Percentiles rank a stretch among this genome's conserved stretches.
Conservation (phyloP, 2,888 invertebrate genomes). For the Poecilus cupreus region DNA sequence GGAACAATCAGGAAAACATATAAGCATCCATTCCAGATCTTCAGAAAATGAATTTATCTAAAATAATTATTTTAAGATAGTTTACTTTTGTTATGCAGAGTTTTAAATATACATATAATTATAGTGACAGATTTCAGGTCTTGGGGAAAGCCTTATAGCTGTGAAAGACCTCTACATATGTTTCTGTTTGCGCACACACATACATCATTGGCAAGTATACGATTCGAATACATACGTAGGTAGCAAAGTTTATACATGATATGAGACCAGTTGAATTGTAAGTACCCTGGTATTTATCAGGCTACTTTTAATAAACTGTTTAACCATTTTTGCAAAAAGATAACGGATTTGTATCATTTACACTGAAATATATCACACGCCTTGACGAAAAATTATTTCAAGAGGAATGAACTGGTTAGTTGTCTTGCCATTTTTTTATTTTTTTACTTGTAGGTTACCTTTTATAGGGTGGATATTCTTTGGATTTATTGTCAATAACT, state of each 20-base stretch:
- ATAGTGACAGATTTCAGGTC: too few species aligned
- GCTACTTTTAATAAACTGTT: conserved; percentile 40
- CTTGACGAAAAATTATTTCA: conserved; percentile 16
- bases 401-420: neutral
- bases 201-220: conserved; percentile 30
- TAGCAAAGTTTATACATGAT: conserved; percentile 31
- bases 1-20: too few species aligned
- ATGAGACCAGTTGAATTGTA: conserved; percentile 28
- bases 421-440: neutral
- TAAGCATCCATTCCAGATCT: too few species aligned
- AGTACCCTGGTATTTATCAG: conserved; percentile 39
- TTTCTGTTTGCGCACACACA: conserved; percentile 25
- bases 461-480: neutral
- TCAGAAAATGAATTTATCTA: too few species aligned
- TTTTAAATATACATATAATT: too few species aligned
- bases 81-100: too few species aligned
- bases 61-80: too few species aligned
- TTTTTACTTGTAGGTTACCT: neutral
- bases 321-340: conserved; percentile 22
- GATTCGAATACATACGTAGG: conserved; percentile 43
- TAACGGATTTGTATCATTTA: conserved; percentile 42
- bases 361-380: conserved; percentile 46
- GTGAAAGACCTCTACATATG: conserved; percentile 24
- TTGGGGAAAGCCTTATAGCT: neutral
- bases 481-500: conserved; percentile 16